Conservation (phyloP, 2,797 vertebrate species). For the Pogonophryne albipinna region DNA sequence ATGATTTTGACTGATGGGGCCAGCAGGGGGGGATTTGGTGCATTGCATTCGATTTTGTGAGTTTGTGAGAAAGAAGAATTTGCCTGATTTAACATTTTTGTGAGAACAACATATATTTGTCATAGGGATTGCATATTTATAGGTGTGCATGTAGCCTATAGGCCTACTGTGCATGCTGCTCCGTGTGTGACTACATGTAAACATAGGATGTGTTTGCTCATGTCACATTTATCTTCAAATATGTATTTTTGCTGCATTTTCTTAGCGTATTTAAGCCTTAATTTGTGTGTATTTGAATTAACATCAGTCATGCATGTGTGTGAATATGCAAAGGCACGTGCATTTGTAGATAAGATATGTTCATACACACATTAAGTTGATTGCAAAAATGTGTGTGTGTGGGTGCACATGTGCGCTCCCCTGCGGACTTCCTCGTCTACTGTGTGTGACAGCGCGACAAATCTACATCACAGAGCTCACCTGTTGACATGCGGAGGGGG, state of each 20-base stretch:
- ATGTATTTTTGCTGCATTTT: slow-evolving; percentile 13
- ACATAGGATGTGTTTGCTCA: not conserved
- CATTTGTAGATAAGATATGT: not conserved
- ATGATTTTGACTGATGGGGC: slow-evolving; percentile 73
- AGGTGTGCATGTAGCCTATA: too few relatives aligned
- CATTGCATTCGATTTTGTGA: not conserved
- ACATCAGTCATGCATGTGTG: not conserved
- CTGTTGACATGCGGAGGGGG: slow-evolving; percentile 64
- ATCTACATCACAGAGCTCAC: slow-evolving; percentile 72
- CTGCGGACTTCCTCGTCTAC: slow-evolving; percentile 39
- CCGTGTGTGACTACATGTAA: not conserved
- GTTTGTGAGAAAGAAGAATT: not conserved
- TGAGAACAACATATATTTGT: slow-evolving; percentile 22
- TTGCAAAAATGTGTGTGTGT: not conserved
- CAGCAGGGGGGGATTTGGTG: slow-evolving; percentile 6
- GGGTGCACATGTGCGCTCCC: slow-evolving; percentile 15
- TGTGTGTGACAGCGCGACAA: slow-evolving; percentile 55
- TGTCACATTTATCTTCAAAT: slow-evolving; percentile 21
- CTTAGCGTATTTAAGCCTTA: not conserved
- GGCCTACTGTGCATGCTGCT: too few relatives aligned
- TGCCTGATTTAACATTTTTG: not conserved
- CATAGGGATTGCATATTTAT: not conserved
- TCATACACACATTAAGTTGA: slow-evolving; percentile 4
- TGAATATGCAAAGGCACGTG: not conserved
- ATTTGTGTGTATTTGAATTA: not conserved